Evolutionary conservation across 2,797 vertebrate genomes (phyloP), one percentile per base, ranked within the genome.

Genomic region (Typhlichthys subterraneus): DNA sequence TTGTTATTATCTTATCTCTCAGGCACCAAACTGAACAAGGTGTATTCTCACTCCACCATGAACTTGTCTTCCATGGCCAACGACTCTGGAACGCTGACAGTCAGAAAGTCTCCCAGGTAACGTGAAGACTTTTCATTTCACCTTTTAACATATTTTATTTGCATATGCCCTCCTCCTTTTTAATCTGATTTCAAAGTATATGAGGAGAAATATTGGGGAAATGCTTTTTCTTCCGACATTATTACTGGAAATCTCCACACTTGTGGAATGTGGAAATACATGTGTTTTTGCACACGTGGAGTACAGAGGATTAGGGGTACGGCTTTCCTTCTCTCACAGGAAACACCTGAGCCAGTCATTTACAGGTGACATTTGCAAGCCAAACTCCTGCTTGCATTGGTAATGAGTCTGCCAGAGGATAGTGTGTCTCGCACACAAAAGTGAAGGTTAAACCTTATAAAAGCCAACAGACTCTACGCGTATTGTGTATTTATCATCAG

Each of bases 11-110:
- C 1, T 52, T 6, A 29, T 67, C 61, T 57, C 1, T 17, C 12
- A 97, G 96, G 94, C 66, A 92, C 93, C 38, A 93, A 84, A 63
- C 86, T 97, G 23, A 97, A 92, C 85, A 97, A 95, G 69, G 89
- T 95, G 33, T 97, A 97, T 82, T 97, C 95, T 10, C 96, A 96
- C 76, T 96, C 95, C 65, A 94, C 94, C 11, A 93, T 95, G 86
- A 96, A 96, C 45, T 88, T 97, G 69, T 96, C 95, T 2, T 95
- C 95, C 0, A 92, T 97, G 93, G 93, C 93, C 52, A 94, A 90
- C 14, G 95, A 97, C 65, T 76, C 81, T 57, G 89, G 93, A 59
- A 90, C 85, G n/a, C 79, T 95, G 6, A 84, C 87, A 0, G 83
- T 94, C 79, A 93, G 92, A 73, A 94, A 92, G 66, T 94, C 93